Conservation (phyloP, 1,140 invertebrate species). For the Hydropsyche tenuis region DNA sequence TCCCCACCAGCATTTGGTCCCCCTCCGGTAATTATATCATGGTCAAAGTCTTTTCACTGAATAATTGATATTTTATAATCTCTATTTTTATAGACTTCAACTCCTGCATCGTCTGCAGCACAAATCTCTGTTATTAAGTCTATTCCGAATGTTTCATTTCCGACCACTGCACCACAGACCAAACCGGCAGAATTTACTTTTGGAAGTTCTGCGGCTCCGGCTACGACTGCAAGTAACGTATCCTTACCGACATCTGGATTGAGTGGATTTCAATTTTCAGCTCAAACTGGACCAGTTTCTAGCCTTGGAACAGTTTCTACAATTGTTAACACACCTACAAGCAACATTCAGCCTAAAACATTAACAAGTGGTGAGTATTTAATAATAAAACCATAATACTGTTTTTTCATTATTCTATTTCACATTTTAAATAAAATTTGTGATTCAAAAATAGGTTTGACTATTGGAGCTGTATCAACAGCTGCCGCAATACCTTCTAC, state of each 20-base stretch:
- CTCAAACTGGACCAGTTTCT: not conserved
- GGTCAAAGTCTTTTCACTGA: not conserved
- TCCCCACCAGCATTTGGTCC: constrained; percentile 14
- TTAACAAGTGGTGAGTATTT: not conserved
- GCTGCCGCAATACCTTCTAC: constrained; percentile 31
- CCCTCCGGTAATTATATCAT: constrained; percentile 1
- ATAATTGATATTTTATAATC: constrained; percentile 4
- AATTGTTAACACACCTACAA: not conserved
- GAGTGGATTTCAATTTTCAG: constrained; percentile 19
- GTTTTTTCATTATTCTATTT: not conserved
- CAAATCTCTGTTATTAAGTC: not conserved
- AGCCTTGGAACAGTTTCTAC: not conserved
- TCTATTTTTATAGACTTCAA: constrained; percentile 12
- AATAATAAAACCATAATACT: not conserved
- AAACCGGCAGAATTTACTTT: constrained; percentile 19
- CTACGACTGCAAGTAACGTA: constrained; percentile 1
- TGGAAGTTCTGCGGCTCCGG: not conserved
- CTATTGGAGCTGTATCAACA: not conserved
- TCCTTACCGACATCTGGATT: not conserved
- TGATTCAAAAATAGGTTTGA: constrained; percentile 29
- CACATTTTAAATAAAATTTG: not conserved
- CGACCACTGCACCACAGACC: not conserved
- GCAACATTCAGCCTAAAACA: not conserved
- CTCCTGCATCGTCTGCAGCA: not conserved
- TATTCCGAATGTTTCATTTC: not conserved